Evolutionary conservation across 1,140 invertebrate genomes (phyloP).

Genomic region (Meloidogyne hapla): DNA sequence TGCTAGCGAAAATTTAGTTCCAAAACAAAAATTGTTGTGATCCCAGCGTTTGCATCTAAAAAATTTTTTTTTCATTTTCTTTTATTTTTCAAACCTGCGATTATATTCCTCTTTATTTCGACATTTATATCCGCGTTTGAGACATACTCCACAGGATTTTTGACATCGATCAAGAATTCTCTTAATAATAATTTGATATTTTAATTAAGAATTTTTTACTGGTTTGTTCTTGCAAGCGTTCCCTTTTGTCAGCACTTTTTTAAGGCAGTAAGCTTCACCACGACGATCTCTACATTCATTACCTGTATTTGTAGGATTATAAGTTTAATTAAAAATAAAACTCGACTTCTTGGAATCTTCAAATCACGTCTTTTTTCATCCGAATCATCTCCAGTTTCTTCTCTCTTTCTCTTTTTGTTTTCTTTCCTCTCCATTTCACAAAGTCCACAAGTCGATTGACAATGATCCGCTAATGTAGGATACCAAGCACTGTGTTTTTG

Average conservation of each 20-base stretch:
- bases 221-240: neutral
- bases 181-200: neutral
- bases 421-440: neutral
- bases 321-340: too few relatives aligned
- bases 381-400: neutral
- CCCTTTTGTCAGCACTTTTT: neutral
- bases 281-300: neutral
- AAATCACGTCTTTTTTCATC: neutral
- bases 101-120: neutral
- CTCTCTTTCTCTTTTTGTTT: neutral
- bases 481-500: neutral
- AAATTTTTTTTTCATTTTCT: too few relatives aligned
- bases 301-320: neutral
- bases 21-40: neutral
- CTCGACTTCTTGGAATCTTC: neutral
- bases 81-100: neutral
- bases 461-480: constrained; percentile 12
- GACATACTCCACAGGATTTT: neutral
- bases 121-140: neutral
- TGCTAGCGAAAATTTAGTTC: neutral
- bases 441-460: constrained; percentile 2
- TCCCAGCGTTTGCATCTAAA: neutral
- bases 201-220: neutral
- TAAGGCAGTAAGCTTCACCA: neutral
- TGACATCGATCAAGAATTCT: neutral